Evolutionary conservation across 2,888 invertebrate species (phyloP).

Genomic region (Rhopalosiphum nymphaeae): DNA sequence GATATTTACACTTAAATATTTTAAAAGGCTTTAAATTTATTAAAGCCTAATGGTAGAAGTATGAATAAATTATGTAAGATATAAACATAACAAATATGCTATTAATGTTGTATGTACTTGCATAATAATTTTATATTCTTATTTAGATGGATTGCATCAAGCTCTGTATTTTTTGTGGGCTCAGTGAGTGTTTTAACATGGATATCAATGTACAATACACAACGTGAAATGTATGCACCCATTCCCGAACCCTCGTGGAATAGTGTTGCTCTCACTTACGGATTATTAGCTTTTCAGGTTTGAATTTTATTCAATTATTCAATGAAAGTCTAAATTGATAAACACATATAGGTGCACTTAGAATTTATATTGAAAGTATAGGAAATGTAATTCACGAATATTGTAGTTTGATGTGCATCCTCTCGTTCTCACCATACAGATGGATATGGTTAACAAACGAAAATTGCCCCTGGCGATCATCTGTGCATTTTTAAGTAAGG

Average conservation of each 20-base stretch:
- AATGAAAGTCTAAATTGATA: not conserved
- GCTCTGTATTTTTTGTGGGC: slow-evolving; percentile 77
- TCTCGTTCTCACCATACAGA: slow-evolving; percentile 88
- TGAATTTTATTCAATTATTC: slow-evolving; percentile 9
- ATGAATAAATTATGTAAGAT: not conserved
- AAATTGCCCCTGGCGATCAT: slow-evolving; percentile 81
- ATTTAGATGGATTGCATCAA: slow-evolving; percentile 75
- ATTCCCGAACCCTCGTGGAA: slow-evolving; percentile 71
- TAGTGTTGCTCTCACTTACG: slow-evolving; percentile 70
- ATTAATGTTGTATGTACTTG: not conserved
- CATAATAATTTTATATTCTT: not conserved
- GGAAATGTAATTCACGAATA: slow-evolving; percentile 24
- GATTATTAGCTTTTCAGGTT: slow-evolving; percentile 71
- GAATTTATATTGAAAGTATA: not conserved
- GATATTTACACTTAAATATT: not conserved
- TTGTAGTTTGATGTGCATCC: slow-evolving; percentile 84
- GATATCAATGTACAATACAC: slow-evolving; percentile 75
- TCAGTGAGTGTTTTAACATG: slow-evolving; percentile 78
- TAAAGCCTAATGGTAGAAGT: not conserved
- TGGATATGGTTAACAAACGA: slow-evolving; percentile 87
- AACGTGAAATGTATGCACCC: slow-evolving; percentile 69
- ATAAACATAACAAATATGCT: not conserved
- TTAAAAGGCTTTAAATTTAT: not conserved
- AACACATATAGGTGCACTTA: not conserved
- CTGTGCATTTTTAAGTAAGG: slow-evolving; percentile 78